Evolutionary conservation across 2,888 invertebrate species (phyloP).

Genomic region (Spisula subtruncata): DNA sequence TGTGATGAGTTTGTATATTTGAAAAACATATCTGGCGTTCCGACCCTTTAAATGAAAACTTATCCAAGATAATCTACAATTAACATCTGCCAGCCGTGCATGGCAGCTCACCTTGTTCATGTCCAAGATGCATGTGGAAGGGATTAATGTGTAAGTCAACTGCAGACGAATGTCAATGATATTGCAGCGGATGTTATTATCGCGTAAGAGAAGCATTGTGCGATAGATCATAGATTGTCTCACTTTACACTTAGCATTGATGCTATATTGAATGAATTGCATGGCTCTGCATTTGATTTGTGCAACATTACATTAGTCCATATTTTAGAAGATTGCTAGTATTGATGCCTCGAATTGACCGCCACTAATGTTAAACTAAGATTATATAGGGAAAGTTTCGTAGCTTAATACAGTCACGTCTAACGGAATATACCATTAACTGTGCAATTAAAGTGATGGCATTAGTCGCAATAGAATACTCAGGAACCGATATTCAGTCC

Average conservation of each 20-base stretch:
- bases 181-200: conserved; percentile 1
- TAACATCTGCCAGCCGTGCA: too few relatives aligned
- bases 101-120: too few relatives aligned
- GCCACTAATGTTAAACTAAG: background rate
- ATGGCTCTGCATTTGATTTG: background rate
- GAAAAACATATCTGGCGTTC: too few relatives aligned
- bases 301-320: background rate
- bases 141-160: background rate
- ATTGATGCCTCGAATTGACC: background rate
- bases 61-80: too few relatives aligned
- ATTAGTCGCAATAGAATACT: background rate
- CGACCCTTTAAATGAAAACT: too few relatives aligned
- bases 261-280: background rate
- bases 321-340: background rate
- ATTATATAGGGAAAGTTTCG: background rate
- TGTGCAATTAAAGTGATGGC: background rate
- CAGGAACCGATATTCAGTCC: background rate
- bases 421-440: background rate
- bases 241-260: background rate
- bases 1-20: too few relatives aligned
- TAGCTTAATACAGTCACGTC: background rate
- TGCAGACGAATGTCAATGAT: background rate
- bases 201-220: background rate
- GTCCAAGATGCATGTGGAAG: too few relatives aligned
- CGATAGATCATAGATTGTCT: background rate